Evolutionary conservation across 2,113 vertebrate species (phyloP).

Genomic region (Acrocephalus arundinaceus): DNA sequence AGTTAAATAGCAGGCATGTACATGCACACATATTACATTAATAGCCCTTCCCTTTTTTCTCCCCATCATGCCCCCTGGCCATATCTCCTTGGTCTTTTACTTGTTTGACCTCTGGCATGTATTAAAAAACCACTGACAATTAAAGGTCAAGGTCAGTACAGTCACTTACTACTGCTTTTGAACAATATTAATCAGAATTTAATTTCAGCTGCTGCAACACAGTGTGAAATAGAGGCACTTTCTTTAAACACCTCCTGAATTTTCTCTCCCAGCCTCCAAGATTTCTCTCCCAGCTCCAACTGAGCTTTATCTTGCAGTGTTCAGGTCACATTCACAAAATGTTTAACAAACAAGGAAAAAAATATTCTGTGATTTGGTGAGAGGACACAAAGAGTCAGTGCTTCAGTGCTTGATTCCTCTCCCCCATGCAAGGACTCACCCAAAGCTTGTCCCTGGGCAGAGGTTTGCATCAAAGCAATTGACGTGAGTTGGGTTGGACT

Average conservation of each 20-base stretch:
- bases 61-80: background rate
- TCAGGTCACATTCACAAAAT: background rate
- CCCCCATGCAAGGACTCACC: background rate
- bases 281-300: no score
- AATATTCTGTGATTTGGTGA: background rate
- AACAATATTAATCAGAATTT: slow-evolving; percentile 7
- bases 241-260: background rate
- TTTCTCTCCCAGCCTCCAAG: background rate
- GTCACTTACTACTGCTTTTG: background rate
- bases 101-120: background rate
- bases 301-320: background rate
- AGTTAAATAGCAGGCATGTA: background rate
- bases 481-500: background rate
- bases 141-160: background rate
- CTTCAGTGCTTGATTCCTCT: background rate
- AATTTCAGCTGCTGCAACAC: slow-evolving; percentile 3
- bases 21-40: background rate
- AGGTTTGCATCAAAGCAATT: background rate
- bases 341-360: background rate
- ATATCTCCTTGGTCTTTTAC: background rate
- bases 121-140: background rate
- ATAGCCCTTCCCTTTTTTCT: background rate
- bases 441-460: background rate
- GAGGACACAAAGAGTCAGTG: background rate
- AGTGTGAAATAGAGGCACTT: background rate